Base-by-base conservation (phyloP, 2,113 vertebrate species). In the Python bivittatus region DNA sequence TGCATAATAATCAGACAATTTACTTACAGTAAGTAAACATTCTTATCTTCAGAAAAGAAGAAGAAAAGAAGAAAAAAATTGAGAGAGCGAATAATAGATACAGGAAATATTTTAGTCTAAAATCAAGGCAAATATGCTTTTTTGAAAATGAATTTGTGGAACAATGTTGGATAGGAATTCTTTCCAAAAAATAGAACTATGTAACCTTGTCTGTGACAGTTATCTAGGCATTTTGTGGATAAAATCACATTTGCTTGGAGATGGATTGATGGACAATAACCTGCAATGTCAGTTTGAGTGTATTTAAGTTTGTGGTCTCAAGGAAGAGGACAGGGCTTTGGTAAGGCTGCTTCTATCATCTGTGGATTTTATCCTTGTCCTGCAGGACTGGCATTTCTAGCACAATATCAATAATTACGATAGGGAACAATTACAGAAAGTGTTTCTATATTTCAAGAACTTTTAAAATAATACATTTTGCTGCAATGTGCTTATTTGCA, bases 1-100 rank as follows among this genome's bases (percentile, higher is more conserved):
- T 90, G 79, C 7, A 93, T 86, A 54, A 86, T 29, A 95, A 48
- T 48, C 48, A 95, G 42, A 42, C 12, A 84, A 91, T 33, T 33
- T 84, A 33, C 38, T 57, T 38, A 91, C 27, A 90, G 57, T 89
- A 56, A 93, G 13, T 83, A 93, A 48, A 83, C 91, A 12, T 92
- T 92, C 42, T 85, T 93, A 87, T 29, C 3, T 27, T 33, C 29
- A 48, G 23, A 85, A 60, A 92, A 93, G 91, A 61, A 93, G 7
- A 83, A 1, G 23, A 61, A 52, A n/a, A 83, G 84, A 17, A 58
- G 33, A 38, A 29, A 44, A 33, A 60, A 8, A 1, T 38, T 11
- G 38, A 94, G 12, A 84, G 6, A 85, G 4, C 12, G 25, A 56
- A 56, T 72, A 68, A 72, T 29, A 61, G 7, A 44, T 11, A 33